Percentiles rank a stretch among this genome's conserved stretches.
Conservation (phyloP, 2,888 invertebrate genomes). For the Incurvaria masculella region DNA sequence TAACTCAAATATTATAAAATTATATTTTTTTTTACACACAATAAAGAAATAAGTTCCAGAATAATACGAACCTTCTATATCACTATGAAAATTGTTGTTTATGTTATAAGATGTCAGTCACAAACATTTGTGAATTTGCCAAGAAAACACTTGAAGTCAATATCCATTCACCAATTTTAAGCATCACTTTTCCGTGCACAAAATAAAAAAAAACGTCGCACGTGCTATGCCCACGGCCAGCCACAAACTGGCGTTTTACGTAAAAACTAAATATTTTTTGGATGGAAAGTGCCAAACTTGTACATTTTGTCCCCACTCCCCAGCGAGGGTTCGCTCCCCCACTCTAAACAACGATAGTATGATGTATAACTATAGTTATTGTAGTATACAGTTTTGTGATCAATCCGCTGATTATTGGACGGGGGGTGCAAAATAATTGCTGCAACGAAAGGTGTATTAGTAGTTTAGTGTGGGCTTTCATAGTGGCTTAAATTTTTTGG, state of each 20-base stretch:
- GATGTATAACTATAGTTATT: not conserved
- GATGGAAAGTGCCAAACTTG: conserved; percentile 46
- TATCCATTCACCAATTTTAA: no score
- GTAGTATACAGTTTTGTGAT: not conserved
- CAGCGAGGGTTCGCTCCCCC: not conserved
- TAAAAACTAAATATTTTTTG: conserved; percentile 47
- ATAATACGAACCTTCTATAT: no score
- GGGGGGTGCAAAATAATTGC: conserved; percentile 27
- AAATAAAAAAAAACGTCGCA: conserved; percentile 18
- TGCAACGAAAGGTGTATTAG: conserved; percentile 34
- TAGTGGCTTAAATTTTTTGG: conserved; percentile 16
- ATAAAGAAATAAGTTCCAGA: no score
- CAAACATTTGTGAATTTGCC: no score
- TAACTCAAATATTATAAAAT: no score
- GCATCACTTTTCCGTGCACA: no score
- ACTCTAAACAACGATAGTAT: not conserved
- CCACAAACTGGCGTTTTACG: conserved; percentile 46
- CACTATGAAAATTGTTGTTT: no score
- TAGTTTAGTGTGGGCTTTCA: conserved; percentile 26
- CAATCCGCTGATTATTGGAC: conserved; percentile 28
- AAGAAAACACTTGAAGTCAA: no score
- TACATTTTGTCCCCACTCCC: conserved; percentile 38
- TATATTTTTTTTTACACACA: no score
- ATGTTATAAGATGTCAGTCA: no score
- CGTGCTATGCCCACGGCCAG: conserved; percentile 46